A percentile compares a stretch with the other conserved stretches of the same genome.
Evolutionary conservation across 2,797 vertebrate genomes (phyloP).

Genomic region (Mus spretus): DNA sequence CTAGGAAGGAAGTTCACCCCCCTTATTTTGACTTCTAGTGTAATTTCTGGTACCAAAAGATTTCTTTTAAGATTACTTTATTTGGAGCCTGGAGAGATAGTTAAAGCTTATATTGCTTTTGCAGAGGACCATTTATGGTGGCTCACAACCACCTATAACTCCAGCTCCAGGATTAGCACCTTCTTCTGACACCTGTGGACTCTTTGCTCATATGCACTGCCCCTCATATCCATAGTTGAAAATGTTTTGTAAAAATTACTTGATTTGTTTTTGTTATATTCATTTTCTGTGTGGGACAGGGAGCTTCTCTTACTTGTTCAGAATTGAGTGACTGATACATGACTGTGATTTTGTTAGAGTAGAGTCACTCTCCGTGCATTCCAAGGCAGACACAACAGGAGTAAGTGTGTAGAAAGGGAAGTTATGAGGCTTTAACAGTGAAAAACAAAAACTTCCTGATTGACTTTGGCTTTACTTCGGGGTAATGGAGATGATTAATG

Average conservation of each 20-base stretch:
- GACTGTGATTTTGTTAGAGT: background rate
- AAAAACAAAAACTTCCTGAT: background rate
- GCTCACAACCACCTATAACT: background rate
- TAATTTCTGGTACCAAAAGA: conserved; percentile 40
- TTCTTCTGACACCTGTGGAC: background rate
- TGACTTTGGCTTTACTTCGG: conserved; percentile 49
- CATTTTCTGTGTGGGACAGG: conserved; percentile 21
- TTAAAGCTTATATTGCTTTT: background rate
- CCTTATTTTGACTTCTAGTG: conserved; percentile 26
- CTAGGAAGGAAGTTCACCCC: background rate
- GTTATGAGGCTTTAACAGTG: background rate
- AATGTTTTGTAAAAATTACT: background rate
- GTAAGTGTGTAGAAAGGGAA: background rate
- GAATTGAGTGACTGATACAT: background rate
- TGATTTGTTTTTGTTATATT: background rate
- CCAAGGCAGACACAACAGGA: background rate
- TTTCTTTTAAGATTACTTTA: conserved; percentile 55
- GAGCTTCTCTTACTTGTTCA: conserved; percentile 23
- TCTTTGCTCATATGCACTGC: background rate
- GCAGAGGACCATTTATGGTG: background rate
- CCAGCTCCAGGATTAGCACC: background rate
- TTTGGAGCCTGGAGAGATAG: background rate
- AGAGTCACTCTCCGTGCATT: background rate
- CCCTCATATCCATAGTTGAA: background rate
- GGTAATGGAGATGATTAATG: conserved; percentile 42